phyloP scores from a whole-genome alignment of 2,888 invertebrate genomes.

The Odiellus spinosus region DNA sequence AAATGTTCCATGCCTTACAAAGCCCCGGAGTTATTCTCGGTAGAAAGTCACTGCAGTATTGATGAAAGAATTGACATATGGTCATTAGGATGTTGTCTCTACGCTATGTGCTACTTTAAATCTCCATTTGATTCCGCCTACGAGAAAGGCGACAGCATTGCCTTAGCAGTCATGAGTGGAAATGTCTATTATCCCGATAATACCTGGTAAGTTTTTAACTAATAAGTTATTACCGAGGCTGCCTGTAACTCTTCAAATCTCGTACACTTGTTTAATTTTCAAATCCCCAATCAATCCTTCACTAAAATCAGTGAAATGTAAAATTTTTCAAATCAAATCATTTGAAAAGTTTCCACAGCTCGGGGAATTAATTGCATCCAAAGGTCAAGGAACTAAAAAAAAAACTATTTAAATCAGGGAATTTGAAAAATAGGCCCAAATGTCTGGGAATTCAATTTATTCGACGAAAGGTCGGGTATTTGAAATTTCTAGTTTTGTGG shows the following conservation, averaged over 20 bases:
- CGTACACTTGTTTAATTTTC: background rate
- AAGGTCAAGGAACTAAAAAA: too few relatives aligned
- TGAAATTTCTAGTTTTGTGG: too few relatives aligned
- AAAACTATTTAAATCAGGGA: too few relatives aligned
- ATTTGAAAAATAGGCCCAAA: too few relatives aligned
- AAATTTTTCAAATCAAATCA: too few relatives aligned
- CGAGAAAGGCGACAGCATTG: slow-evolving; percentile 71
- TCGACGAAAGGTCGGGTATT: too few relatives aligned
- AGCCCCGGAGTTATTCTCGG: slow-evolving; percentile 72
- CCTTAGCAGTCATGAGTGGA: slow-evolving; percentile 62
- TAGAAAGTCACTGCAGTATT: slow-evolving; percentile 59
- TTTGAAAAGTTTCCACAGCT: too few relatives aligned
- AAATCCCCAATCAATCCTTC: too few relatives aligned
- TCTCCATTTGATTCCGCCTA: slow-evolving; percentile 71
- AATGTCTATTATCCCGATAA: slow-evolving; percentile 52
- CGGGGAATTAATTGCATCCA: too few relatives aligned
- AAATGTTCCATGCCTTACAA: slow-evolving; percentile 72
- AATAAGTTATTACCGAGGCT: slow-evolving; percentile 32
- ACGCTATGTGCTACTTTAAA: slow-evolving; percentile 66
- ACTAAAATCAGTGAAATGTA: too few relatives aligned
- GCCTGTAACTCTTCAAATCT: background rate
- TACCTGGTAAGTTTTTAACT: slow-evolving; percentile 39
- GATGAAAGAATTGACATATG: slow-evolving; percentile 75
- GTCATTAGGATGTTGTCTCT: slow-evolving; percentile 72
- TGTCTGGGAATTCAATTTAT: too few relatives aligned